A percentile compares a stretch with the other conserved stretches of the same genome.
phyloP scores from a whole-genome alignment of 2,113 vertebrate species.

The Rhadina sibilatrix region DNA sequence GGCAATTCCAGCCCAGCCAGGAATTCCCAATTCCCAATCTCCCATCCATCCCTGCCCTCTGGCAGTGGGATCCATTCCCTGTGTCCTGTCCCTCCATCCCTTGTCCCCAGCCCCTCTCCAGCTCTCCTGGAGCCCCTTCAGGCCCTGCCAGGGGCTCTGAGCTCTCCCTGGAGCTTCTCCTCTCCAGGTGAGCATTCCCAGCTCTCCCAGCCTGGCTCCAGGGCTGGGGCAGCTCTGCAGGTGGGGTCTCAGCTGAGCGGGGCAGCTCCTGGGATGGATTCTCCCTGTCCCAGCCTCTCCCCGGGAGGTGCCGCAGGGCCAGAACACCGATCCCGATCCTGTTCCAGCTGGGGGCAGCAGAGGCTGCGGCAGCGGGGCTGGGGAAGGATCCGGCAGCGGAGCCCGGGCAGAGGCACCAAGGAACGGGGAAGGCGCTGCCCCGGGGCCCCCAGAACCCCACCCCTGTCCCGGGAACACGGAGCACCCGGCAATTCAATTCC shows the following conservation, averaged over 20 bases:
- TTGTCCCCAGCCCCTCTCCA: background rate
- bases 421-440: background rate
- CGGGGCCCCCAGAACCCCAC: fast-evolving
- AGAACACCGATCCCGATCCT: background rate
- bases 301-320: background rate
- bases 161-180: background rate
- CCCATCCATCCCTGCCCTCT: background rate
- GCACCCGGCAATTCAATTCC: fast-evolving
- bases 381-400: fast-evolving
- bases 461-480: background rate
- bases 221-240: background rate
- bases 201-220: background rate
- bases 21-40: background rate
- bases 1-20: background rate
- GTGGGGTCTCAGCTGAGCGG: background rate
- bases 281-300: background rate
- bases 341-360: background rate
- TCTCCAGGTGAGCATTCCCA: background rate
- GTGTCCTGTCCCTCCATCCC: background rate
- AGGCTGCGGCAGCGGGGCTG: background rate
- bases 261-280: background rate
- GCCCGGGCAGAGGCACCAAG: background rate
- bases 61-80: background rate
- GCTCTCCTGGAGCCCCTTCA: background rate
- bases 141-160: background rate